Evolutionary conservation across 2,888 invertebrate genomes (phyloP).

Genomic region (Macaria notata): DNA sequence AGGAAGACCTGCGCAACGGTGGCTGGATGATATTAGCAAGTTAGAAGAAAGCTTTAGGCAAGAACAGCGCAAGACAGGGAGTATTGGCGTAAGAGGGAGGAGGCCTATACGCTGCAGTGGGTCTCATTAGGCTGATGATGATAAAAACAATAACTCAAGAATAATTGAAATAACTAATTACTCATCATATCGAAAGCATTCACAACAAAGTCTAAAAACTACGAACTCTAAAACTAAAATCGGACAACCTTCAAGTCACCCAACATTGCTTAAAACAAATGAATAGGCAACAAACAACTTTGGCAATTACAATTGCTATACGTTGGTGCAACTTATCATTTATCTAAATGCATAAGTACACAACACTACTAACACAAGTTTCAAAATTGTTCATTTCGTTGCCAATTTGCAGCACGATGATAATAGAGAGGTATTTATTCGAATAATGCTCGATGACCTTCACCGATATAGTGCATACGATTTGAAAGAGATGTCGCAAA

Average conservation of each 20-base stretch:
- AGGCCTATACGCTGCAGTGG: no score
- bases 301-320: conserved; percentile 7
- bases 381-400: conserved; percentile 13
- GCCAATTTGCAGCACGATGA: conserved; percentile 4
- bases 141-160: no score
- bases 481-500: conserved; percentile 11
- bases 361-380: not conserved
- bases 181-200: no score
- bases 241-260: conserved; percentile 15
- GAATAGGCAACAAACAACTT: conserved; percentile 10
- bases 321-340: conserved; percentile 9
- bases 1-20: no score
- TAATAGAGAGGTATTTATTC: not conserved
- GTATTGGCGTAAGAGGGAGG: no score
- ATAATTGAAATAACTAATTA: no score
- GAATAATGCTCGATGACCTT: conserved; percentile 16
- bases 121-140: no score
- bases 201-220: no score
- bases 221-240: not conserved
- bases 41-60: no score
- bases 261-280: conserved; percentile 7
- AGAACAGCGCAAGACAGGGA: no score
- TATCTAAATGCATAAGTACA: conserved; percentile 4
- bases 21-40: no score
- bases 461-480: conserved; percentile 9